Conservation (phyloP, 2,797 vertebrate species). For the Thamnophis elegans region DNA sequence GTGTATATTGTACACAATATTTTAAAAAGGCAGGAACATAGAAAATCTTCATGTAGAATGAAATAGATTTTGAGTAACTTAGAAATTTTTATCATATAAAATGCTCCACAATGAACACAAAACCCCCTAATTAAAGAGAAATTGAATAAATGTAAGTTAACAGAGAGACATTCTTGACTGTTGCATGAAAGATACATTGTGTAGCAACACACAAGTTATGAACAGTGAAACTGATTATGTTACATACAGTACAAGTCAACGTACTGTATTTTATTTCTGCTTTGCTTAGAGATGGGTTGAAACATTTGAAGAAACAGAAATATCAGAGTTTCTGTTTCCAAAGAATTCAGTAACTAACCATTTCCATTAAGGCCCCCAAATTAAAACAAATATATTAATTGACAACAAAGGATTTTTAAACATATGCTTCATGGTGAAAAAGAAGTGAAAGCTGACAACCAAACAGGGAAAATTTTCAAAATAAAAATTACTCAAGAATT, state of each 20-base stretch:
- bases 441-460: background rate
- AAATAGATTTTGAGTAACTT: slow-evolving; percentile 29
- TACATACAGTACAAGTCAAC: background rate
- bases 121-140: background rate
- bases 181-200: background rate
- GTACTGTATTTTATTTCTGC: background rate
- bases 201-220: background rate
- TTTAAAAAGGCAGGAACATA: slow-evolving; percentile 11
- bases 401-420: background rate
- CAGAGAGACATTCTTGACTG: background rate
- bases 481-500: background rate
- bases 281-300: background rate
- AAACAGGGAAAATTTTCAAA: background rate
- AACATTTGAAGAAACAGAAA: background rate
- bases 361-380: background rate
- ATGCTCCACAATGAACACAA: slow-evolving; percentile 16
- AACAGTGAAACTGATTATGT: background rate
- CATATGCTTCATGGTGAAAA: background rate
- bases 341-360: slow-evolving; percentile 1
- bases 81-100: slow-evolving; percentile 19
- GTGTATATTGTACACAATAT: background rate
- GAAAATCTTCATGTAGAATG: slow-evolving; percentile 31
- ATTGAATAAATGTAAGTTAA: background rate
- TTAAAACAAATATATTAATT: background rate
- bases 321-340: background rate